A percentile compares a stretch with the other conserved stretches of the same genome.
phyloP scores from a whole-genome alignment of 2,888 invertebrate species.

The Choristoneura rosaceana region DNA sequence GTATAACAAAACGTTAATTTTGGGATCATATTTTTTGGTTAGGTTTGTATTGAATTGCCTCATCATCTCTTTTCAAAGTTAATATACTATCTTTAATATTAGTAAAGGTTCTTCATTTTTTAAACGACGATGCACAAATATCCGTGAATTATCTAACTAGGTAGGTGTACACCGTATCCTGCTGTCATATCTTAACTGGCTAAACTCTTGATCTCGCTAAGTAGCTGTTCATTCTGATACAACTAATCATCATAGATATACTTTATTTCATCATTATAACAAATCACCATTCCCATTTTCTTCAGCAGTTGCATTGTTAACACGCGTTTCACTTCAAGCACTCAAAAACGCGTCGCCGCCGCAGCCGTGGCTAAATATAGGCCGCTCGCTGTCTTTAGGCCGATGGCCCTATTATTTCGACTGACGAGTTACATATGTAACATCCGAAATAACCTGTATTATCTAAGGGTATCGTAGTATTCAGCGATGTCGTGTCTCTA shows the following conservation, averaged over 20 bases:
- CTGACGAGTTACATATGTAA: constrained; percentile 82
- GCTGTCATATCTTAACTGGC: no score
- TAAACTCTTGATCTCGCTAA: no score
- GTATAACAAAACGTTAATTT: no score
- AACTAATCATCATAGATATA: background rate
- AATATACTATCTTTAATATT: no score
- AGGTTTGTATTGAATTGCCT: no score
- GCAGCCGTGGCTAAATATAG: constrained; percentile 72
- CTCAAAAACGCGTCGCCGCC: constrained; percentile 68
- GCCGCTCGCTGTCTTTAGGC: constrained; percentile 80
- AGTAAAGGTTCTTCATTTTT: no score
- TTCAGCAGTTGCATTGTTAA: constrained; percentile 7
- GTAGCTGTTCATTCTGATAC: background rate
- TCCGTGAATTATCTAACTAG: no score
- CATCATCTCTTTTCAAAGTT: no score
- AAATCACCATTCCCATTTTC: constrained; percentile 20
- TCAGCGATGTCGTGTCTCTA: constrained; percentile 27
- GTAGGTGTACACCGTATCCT: no score
- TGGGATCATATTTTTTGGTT: no score
- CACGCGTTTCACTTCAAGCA: constrained; percentile 55
- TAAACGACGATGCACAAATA: no score
- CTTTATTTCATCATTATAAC: background rate
- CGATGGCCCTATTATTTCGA: constrained; percentile 84
- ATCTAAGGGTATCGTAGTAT: constrained; percentile 72
- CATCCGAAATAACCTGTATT: constrained; percentile 79